A percentile compares a stretch with the other conserved stretches of the same genome.
Evolutionary conservation across 2,888 invertebrate genomes (phyloP).

Genomic region (Nesidiocoris tenuis): DNA sequence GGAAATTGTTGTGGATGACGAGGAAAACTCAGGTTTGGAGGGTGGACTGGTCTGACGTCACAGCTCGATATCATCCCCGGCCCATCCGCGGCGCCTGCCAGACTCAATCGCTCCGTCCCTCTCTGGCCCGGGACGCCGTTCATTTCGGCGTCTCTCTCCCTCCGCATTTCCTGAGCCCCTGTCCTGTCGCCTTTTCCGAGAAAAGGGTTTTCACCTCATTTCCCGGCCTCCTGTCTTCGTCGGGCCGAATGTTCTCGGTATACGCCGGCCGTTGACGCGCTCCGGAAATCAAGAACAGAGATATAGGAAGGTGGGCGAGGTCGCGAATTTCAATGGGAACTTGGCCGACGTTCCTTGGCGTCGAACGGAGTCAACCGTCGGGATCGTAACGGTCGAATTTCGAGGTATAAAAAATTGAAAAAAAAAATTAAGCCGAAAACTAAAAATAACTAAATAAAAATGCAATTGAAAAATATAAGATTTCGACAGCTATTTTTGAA

Average conservation of each 20-base stretch:
- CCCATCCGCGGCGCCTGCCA: background rate
- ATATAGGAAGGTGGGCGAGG: background rate
- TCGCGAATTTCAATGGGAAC: no score
- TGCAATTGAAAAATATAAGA: no score
- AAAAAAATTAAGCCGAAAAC: no score
- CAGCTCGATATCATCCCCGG: background rate
- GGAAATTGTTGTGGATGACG: background rate
- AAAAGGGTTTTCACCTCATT: constrained; percentile 5
- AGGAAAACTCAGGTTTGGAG: background rate
- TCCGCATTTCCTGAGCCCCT: background rate
- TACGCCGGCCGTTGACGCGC: background rate
- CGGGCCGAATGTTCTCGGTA: background rate
- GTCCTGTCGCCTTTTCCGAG: background rate
- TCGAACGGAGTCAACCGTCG: no score
- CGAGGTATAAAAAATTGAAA: no score
- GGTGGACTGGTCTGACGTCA: background rate
- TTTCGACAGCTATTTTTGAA: no score
- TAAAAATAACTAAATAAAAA: no score
- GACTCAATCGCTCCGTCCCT: background rate
- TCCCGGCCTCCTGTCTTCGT: background rate
- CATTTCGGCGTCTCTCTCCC: background rate
- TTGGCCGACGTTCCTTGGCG: no score
- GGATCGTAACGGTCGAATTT: no score
- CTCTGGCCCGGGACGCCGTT: background rate
- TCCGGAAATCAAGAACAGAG: background rate